These are phyloP conservation scores for Allolobophora icterica DNA, from an alignment of 2,888 invertebrate genomes.

Conservation along the genomic window DNA sequence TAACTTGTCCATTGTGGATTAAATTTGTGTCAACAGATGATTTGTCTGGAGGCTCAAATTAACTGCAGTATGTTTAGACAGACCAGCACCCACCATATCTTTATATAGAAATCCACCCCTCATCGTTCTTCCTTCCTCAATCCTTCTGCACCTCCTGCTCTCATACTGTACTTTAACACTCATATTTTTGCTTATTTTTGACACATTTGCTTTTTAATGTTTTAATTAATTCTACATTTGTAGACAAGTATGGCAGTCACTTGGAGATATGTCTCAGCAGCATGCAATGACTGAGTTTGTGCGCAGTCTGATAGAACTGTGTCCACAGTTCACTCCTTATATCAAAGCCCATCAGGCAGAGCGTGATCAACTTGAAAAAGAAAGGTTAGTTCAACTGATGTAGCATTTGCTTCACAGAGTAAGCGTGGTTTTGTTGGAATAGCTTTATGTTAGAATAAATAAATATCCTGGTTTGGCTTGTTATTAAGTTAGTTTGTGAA, in stretches of 20 bases:
- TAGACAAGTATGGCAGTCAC: constrained; percentile 86
- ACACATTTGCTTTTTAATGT: neutral
- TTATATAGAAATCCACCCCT: no score
- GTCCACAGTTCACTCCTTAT: constrained; percentile 88
- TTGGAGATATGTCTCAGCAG: constrained; percentile 83
- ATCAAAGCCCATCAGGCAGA: constrained; percentile 89
- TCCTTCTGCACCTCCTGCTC: no score
- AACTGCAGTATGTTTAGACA: no score
- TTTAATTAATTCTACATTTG: neutral
- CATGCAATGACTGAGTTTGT: constrained; percentile 93
- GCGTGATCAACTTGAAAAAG: constrained; percentile 78
- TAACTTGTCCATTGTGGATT: no score
- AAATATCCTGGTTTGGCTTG: neutral
- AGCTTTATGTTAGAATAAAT: neutral
- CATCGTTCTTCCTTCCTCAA: no score
- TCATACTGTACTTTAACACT: neutral
- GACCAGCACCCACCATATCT: no score
- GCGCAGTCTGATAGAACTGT: constrained; percentile 82
- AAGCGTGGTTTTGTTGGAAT: neutral
- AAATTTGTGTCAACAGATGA: no score
- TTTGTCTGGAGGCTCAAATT: no score
- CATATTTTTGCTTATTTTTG: neutral
- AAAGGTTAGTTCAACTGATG: constrained; percentile 66
- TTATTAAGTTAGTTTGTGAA: neutral
- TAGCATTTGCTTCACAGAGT: neutral